Base-by-base conservation (phyloP, 2,113 vertebrate species). In the Callaeas wilsoni region DNA sequence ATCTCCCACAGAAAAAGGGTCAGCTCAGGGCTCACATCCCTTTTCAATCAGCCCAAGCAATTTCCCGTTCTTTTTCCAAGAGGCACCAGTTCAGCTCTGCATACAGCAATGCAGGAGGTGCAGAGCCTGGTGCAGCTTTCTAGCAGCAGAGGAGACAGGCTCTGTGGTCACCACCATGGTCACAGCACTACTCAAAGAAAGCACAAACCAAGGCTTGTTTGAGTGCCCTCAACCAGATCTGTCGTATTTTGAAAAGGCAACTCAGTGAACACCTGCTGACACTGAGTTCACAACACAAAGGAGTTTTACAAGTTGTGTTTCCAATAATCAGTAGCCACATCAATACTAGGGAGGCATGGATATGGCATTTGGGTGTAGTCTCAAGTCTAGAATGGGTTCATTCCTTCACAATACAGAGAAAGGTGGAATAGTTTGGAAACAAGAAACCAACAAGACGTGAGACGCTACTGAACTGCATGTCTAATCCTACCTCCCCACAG, bases 361-460 rank as follows among this genome's bases (percentile, higher is more conserved):
- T 19, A 47, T 9, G 30, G 47, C 42, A 42, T 23, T 8, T 52
- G 29, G 32, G 53, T 9, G 4, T 5, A 33, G 29, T 32, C n/a
- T 21, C 10, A n/a, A 47, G 19, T 27, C 39, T 16, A 50, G 52
- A 55, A 60, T 5, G 20, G 90, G 67, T 60, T 83, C 9, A 37
- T 41, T 59, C 30, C 26, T 62, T 68, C 65, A 23, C 5, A 39
- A 12, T 4, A 64, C 7, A 14, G 47, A 16, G 57, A 73, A 76
- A 32, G 46, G 44, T 8, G 5, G 55, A 64, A 33, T 20, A 59
- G 35, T 26, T 60, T 57, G 52, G 30, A 56, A 67, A 56, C 13
- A 57, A 84, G n/a, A 67, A 75, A 62, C 10, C 39, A 68, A 16
- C 0, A 0, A 46, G 64, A 25, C 18, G 52, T 0, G 2, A 93